Conservation (phyloP, 2,113 vertebrate species). For the Alectura lathami region DNA sequence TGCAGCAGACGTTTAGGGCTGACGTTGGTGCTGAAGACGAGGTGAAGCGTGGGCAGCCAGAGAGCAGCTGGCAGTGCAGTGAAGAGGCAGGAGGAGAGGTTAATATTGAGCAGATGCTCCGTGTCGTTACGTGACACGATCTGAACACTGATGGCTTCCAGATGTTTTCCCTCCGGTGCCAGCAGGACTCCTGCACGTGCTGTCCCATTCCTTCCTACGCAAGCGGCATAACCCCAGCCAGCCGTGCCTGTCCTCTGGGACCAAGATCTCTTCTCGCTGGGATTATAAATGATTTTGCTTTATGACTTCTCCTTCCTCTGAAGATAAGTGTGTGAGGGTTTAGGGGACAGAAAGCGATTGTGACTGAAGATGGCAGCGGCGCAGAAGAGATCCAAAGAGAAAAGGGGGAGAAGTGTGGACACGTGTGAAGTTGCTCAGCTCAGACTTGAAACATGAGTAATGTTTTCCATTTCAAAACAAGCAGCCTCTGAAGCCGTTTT, state of each 20-base stretch:
- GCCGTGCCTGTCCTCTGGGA: background rate
- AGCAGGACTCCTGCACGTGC: background rate
- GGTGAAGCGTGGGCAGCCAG: background rate
- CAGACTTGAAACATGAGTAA: background rate
- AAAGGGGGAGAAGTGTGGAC: background rate
- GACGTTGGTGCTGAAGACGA: background rate
- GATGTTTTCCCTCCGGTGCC: background rate
- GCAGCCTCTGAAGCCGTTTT: background rate
- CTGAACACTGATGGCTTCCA: background rate
- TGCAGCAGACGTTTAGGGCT: background rate
- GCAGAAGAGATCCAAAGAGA: background rate
- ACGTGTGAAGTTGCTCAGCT: background rate
- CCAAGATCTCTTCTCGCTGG: background rate
- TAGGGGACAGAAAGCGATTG: background rate
- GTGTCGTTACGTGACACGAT: rapidly evolving
- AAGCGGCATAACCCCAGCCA: rapidly evolving
- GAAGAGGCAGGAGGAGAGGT: background rate
- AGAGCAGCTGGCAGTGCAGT: background rate
- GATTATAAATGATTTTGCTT: background rate
- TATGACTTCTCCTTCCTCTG: background rate
- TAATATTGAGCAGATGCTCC: rapidly evolving
- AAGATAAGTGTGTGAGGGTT: background rate
- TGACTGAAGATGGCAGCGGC: rapidly evolving
- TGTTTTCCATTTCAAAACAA: background rate
- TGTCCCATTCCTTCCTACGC: background rate